Percentiles rank a stretch among this genome's conserved stretches.
Conservation (phyloP, 2,888 invertebrate species). For the Alloplasta piceator region DNA sequence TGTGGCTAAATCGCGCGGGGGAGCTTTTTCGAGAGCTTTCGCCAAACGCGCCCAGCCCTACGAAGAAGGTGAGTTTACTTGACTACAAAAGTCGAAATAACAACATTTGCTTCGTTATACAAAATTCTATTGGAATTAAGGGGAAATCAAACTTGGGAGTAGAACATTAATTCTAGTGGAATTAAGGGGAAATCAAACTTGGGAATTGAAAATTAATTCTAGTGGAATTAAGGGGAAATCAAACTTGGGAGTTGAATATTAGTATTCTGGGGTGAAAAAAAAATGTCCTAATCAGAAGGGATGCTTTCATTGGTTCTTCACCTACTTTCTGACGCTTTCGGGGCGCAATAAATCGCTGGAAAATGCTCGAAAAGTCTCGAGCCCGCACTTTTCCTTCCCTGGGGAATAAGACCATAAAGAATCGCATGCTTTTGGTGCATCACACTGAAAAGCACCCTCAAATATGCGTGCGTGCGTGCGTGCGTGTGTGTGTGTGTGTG, state of each 20-base stretch:
- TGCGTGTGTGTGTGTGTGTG: constrained; percentile 53
- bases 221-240: too few relatives aligned
- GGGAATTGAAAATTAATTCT: too few relatives aligned
- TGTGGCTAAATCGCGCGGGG: constrained; percentile 75
- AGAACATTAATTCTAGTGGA: too few relatives aligned
- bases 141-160: too few relatives aligned
- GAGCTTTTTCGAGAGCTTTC: constrained; percentile 80
- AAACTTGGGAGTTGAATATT: too few relatives aligned
- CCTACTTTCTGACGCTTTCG: constrained; percentile 33
- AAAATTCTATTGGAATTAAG: too few relatives aligned
- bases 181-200: too few relatives aligned
- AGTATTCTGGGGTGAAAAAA: too few relatives aligned
- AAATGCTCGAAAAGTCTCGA: constrained; percentile 23
- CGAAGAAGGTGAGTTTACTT: constrained; percentile 79
- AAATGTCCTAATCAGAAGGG: too few relatives aligned
- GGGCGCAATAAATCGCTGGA: not conserved
- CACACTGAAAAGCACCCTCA: not conserved
- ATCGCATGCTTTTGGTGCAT: constrained; percentile 66
- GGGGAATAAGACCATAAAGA: constrained; percentile 70
- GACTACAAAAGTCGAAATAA: too few relatives aligned
- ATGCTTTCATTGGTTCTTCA: constrained; percentile 5
- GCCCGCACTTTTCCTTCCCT: constrained; percentile 50
- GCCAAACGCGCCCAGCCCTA: constrained; percentile 80
- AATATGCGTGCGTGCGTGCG: constrained; percentile 17
- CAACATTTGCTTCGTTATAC: too few relatives aligned